Percentiles rank a stretch among this genome's conserved stretches.
phyloP scores from a whole-genome alignment of 2,888 invertebrate genomes.

The Lycocerus yunnanus region DNA sequence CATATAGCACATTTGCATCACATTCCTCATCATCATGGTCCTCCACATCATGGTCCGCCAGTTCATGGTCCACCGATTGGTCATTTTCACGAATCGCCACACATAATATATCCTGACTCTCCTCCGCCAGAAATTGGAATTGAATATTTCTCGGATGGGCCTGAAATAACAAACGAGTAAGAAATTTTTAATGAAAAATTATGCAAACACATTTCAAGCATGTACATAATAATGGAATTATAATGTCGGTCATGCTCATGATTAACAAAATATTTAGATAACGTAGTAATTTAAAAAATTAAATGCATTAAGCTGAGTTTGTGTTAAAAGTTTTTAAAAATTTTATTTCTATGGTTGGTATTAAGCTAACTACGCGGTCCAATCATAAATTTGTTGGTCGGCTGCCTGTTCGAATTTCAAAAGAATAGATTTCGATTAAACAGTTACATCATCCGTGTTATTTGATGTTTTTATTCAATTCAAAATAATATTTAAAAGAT shows the following conservation, averaged over 20 bases:
- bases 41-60: conserved; percentile 21
- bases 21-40: conserved; percentile 50
- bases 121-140: conserved; percentile 24
- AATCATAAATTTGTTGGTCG: neutral
- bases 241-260: neutral
- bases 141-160: conserved; percentile 38
- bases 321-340: neutral
- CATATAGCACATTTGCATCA: conserved; percentile 79
- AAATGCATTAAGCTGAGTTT: neutral
- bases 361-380: too few species aligned
- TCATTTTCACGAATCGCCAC: neutral
- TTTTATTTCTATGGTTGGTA: neutral
- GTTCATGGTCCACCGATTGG: neutral
- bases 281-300: neutral
- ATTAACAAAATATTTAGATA: neutral
- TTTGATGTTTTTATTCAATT: too few species aligned
- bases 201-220: neutral
- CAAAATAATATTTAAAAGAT: too few species aligned
- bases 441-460: neutral
- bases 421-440: neutral
- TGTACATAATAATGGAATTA: neutral
- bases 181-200: neutral
- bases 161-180: conserved; percentile 30
- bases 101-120: neutral
- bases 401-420: neutral